Conservation (phyloP, 2,113 vertebrate genomes). For the Deroptyus accipitrinus region DNA sequence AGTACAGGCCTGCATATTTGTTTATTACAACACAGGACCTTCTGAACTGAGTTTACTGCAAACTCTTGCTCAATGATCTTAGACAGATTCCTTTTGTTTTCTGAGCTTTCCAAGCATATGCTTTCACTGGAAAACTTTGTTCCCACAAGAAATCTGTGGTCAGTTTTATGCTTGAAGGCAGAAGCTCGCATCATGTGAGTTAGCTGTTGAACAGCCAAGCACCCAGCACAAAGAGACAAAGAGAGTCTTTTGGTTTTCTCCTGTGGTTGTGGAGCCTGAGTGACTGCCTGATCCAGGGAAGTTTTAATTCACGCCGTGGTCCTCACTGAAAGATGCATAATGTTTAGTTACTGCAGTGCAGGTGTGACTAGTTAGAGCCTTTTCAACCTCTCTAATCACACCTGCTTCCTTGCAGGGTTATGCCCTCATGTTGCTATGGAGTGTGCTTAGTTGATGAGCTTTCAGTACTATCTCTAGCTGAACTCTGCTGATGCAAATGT, state of each 20-base stretch:
- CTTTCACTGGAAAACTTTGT: constrained; percentile 46
- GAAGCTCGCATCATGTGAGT: neutral
- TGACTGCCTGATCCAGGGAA: neutral
- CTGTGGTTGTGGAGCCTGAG: neutral
- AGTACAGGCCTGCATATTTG: neutral
- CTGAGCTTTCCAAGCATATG: constrained; percentile 8
- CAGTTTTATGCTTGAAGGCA: constrained; percentile 11
- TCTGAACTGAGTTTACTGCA: neutral
- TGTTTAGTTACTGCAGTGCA: neutral
- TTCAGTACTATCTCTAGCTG: neutral
- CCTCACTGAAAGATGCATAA: neutral
- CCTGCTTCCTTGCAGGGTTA: neutral
- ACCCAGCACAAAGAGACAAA: neutral
- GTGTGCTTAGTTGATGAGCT: neutral
- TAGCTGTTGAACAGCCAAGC: neutral
- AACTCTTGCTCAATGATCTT: neutral
- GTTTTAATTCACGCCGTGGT: neutral
- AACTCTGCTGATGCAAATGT: neutral
- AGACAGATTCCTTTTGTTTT: constrained; percentile 8
- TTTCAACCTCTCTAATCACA: neutral
- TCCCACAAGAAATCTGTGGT: constrained; percentile 46
- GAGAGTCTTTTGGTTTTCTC: constrained; percentile 15
- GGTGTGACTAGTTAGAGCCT: constrained; percentile 12
- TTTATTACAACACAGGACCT: neutral
- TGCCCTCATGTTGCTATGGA: constrained; percentile 1